Evolutionary conservation across 2,797 vertebrate species (phyloP), one percentile per base, ranked within the genome.

Genomic region (Diplodus puntazzo): DNA sequence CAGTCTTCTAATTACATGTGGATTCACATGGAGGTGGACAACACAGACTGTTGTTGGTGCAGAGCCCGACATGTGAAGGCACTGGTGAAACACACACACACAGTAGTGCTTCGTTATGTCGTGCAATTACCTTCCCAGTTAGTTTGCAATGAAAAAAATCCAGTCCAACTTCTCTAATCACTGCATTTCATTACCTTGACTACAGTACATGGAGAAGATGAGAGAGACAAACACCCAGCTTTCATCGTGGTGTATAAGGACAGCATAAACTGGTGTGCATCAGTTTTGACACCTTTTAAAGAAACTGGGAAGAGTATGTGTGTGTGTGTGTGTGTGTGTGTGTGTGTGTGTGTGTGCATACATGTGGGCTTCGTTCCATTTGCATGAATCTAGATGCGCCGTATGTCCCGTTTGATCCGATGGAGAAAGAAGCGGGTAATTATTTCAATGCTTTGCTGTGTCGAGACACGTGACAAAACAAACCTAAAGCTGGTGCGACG

Each of bases 1-100:
- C 66, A 79, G 71, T 72, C 71, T 59, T 84, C 70, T 87, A 88
- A 92, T 92, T 88, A 88, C 63, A 88, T 83, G 81, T 34, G 34
- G 34, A 34, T 34, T 34, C 34, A 34, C 7, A 9, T 9, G 34
- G 34, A 34, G 34, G 34, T 9, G 7, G 34, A 34, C 34, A 34
- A 77, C 69, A 70, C 55, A 74, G 30, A 62, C 59, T 57, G 66
- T 75, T 78, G 62, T 70, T 25, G 34, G 25, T 52, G 55, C 25
- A 62, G 69, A 72, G 61, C 34, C 66, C 46, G 64, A 70, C 77
- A 79, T 76, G 73, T 72, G 34, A 58, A 80, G 79, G 20, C 12
- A 72, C 79, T 73, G 70, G 68, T 55, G 21, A 85, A 79, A 72
- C 12, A 48, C 18, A 13, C 27, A 79, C 71, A 67, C 27, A 79